These are phyloP conservation scores for Heterodera carotae DNA, from an alignment of 1,140 invertebrate genomes.

Conservation along the genomic window DNA sequence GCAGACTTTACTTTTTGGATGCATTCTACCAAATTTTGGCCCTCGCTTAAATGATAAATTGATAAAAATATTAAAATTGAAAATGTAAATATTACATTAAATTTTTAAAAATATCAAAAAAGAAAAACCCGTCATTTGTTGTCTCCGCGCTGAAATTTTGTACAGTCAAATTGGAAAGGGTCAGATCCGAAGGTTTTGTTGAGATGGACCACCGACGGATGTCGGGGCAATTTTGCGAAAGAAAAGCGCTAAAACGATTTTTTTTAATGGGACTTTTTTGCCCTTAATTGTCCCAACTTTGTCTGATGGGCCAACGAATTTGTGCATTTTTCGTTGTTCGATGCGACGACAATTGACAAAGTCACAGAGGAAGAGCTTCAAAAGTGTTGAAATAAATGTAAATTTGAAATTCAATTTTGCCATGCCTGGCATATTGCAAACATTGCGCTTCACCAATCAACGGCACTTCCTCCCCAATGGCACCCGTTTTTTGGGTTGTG, in stretches of 20 bases:
- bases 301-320: not conserved
- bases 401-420: too few relatives aligned
- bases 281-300: not conserved
- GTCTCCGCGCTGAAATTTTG: not conserved
- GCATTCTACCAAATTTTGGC: not conserved
- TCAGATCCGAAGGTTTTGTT: not conserved
- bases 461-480: not conserved
- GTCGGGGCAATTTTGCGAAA: not conserved
- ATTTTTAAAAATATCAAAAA: not conserved
- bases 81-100: too few relatives aligned
- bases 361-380: not conserved
- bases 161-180: not conserved
- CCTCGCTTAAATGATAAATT: not conserved
- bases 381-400: not conserved
- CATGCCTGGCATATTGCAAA: not conserved
- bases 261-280: too few relatives aligned
- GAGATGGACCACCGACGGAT: not conserved
- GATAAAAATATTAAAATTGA: too few relatives aligned
- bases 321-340: not conserved
- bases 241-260: not conserved
- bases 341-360: not conserved
- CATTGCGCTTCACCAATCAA: not conserved
- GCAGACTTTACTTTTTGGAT: not conserved
- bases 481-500: not conserved
- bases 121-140: not conserved